Conservation (phyloP, 2,797 vertebrate genomes). For the Microcaecilia unicolor region DNA sequence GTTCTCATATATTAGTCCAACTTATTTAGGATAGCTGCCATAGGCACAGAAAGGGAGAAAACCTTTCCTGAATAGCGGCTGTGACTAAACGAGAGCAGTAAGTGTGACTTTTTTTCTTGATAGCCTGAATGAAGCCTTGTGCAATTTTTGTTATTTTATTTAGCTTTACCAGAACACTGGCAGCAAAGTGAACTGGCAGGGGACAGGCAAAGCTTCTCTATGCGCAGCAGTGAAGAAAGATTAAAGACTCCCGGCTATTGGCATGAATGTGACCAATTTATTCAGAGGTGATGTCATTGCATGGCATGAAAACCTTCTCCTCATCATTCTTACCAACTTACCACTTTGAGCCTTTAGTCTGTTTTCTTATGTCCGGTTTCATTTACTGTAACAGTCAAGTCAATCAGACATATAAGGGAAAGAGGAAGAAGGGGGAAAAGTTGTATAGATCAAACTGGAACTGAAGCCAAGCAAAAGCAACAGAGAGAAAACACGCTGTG, state of each 20-base stretch:
- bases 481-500: conserved; percentile 43
- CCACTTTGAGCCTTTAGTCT: conserved; percentile 25
- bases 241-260: conserved; percentile 21
- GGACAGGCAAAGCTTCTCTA: conserved; percentile 35
- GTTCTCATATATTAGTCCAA: too few species aligned
- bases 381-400: conserved; percentile 46
- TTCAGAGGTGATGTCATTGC: conserved; percentile 25
- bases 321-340: conserved; percentile 3
- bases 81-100: conserved; percentile 21
- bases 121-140: conserved; percentile 34
- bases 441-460: conserved; percentile 39
- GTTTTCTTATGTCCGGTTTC: conserved; percentile 30
- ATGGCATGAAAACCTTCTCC: conserved; percentile 30
- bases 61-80: too few species aligned
- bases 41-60: too few species aligned
- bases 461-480: conserved; percentile 45
- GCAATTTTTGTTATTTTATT: conserved; percentile 38
- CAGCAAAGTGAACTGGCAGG: conserved; percentile 30
- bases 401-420: conserved; percentile 49
- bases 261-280: conserved; percentile 19
- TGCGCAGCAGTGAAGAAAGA: conserved; percentile 32
- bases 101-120: conserved; percentile 36
- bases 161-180: conserved; percentile 32
- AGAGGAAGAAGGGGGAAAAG: conserved; percentile 41
- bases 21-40: too few species aligned